Base-by-base conservation (phyloP, 2,888 invertebrate species). In the Trachelus tabidus region DNA sequence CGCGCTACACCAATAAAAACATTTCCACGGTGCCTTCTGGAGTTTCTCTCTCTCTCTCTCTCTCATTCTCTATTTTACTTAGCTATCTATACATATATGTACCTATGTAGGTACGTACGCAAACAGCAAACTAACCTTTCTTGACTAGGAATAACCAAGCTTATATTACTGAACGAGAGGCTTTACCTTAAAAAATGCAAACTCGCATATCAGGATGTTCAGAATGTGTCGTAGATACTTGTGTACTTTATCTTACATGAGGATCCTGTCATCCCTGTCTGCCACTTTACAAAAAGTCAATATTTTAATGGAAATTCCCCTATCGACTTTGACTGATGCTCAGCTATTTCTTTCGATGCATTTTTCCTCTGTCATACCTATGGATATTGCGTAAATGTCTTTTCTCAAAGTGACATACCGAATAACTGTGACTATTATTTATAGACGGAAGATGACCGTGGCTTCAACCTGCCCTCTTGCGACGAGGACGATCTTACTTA, bases 11-110 rank as follows among this genome's bases (percentile, higher is more conserved):
- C 23, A 56, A 23, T 56, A 23, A 56, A 23, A 56, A 56, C 56
- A 56, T 56, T 56, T 56, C 56, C 56, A 56, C 56, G 56, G 23
- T 56, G 56, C 33, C 34, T 73, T 31, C n/a, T 73, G 33, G 12
- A 23, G 12, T 31, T 4, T 74, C 30, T 4, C 35, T 11, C 30
- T 23, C 68, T 73, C n/a, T 40, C 71, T 71, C 56, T 33, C 15
- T 73, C 73, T 15, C 79, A 73, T 68, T 75, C 79, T 77, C 78
- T 56, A 56, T 56, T 56, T 56, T 56, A 56, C 56, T 56, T 56
- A 56, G 56, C 56, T 9, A 56, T 56, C 56, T 56, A 56, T 56
- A 23, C 23, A 56, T 56, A 23, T 23, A 56, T 23, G 56, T 1
- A 23, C 23, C 56, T 56, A 56, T 2, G 23, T 56, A 23, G 23